Evolutionary conservation across 2,113 vertebrate genomes (phyloP), one percentile per base, ranked within the genome.

Genomic region (Ammodramus savannarum): DNA sequence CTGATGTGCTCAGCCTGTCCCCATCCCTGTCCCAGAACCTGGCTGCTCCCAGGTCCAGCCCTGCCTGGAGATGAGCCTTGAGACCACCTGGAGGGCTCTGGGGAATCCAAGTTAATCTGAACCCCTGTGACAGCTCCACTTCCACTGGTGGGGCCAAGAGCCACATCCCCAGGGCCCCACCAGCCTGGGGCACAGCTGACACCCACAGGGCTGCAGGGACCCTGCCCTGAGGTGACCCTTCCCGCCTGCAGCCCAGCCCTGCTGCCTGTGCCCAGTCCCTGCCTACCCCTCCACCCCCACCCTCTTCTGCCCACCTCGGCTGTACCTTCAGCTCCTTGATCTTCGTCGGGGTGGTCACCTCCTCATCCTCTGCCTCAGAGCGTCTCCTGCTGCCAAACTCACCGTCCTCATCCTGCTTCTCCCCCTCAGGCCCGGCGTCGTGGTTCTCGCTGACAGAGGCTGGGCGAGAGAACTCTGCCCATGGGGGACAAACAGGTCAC

Each of bases 281-380:
- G 68, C 44, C 27, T 34, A 17, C 13, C 63, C 58, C 27, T 39
- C 58, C 54, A 19, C 83, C 34, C 34, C 63, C 59, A 19, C n/a
- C 59, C 54, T 67, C 67, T 66, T 48, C 51, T 44, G 65, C 78
- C 71, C 11, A 31, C 23, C 51, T 59, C 39, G 0, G 52, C 71
- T 91, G 67, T 98, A 99, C 99, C 99, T 99, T 99, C 41, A 99
- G 97, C 74, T 99, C 99, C 73, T 98, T 99, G 97, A 99, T 99
- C 93, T 98, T 99, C 38, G 98, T 99, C 1, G 99, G 99, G 5
- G 98, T 98, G 65, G 98, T 98, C 94, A 98, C 91, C 85, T 98
- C 98, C 82, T 98, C 98, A 1, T 98, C 98, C 93, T 98, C 97
- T 0, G 74, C 96, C 93, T 97, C 98, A 31, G 92, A 98, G 94